Percentiles rank a stretch among this genome's conserved stretches.
Conservation (phyloP, 2,797 vertebrate genomes). For the Pitangus sulphuratus region DNA sequence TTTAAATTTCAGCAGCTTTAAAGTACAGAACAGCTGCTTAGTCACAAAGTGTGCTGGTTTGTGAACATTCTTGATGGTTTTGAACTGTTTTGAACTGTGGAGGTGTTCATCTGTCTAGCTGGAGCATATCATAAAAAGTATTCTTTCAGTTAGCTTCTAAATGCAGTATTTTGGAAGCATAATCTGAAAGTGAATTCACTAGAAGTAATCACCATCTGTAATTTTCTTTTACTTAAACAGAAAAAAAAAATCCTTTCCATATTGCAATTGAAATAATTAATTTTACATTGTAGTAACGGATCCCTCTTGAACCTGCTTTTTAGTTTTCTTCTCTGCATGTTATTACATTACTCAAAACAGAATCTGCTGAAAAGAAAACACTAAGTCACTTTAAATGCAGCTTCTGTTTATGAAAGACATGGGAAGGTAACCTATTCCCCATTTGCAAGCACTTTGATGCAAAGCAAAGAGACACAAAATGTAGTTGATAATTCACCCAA, state of each 20-base stretch:
- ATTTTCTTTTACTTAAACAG: conserved; percentile 49
- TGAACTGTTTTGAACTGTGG: conserved; percentile 6
- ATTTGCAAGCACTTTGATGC: background rate
- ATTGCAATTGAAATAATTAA: conserved; percentile 34
- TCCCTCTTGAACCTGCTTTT: background rate
- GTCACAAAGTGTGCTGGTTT: background rate
- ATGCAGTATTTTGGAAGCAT: conserved; percentile 35
- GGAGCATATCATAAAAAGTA: conserved; percentile 42
- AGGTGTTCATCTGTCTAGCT: conserved; percentile 36
- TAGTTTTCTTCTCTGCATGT: background rate
- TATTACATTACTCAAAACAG: background rate
- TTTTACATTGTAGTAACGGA: background rate
- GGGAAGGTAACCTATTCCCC: background rate
- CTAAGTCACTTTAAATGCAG: background rate
- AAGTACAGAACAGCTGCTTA: background rate
- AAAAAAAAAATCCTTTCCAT: background rate
- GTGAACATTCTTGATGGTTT: background rate
- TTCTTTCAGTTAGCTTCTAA: conserved; percentile 28
- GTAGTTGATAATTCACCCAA: background rate
- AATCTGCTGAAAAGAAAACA: background rate
- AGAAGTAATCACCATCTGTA: conserved; percentile 45
- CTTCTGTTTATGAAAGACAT: background rate
- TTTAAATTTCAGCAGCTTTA: conserved; percentile 29
- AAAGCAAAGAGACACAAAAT: background rate
- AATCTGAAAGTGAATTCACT: conserved; percentile 26